Conservation (phyloP, 2,113 vertebrate genomes). For the Cacatua alba region DNA sequence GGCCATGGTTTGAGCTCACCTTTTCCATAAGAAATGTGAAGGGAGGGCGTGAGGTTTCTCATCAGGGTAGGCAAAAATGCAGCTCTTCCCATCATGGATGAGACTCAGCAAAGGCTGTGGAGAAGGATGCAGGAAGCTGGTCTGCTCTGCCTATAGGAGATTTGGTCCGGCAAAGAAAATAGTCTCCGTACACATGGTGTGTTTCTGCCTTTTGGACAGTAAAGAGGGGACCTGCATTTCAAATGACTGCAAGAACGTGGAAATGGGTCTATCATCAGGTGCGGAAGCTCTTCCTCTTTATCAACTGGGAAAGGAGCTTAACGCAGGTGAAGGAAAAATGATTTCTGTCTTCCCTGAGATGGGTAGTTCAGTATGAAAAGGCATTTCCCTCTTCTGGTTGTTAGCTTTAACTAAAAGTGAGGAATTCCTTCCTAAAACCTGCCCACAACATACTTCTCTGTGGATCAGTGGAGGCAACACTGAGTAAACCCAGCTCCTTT, state of each 20-base stretch:
- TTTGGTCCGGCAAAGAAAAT: neutral
- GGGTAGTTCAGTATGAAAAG: neutral
- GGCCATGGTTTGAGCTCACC: neutral
- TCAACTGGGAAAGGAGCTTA: neutral
- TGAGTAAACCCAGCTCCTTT: neutral
- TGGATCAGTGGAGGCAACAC: neutral
- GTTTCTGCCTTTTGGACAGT: neutral
- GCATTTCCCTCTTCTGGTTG: neutral
- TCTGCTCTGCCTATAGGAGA: neutral
- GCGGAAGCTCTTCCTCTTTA: neutral
- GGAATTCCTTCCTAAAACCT: neutral
- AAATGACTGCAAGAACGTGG: neutral
- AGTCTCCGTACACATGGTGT: neutral
- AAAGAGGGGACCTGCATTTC: neutral
- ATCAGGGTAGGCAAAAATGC: neutral
- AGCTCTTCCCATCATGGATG: neutral
- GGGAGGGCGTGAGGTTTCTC: neutral
- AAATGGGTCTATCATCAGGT: neutral
- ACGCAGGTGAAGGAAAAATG: neutral
- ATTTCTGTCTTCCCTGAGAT: neutral
- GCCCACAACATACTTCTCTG: neutral
- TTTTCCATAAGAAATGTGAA: neutral
- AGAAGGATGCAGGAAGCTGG: neutral
- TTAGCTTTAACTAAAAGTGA: neutral
- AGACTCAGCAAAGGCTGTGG: fast-evolving